These are phyloP conservation scores for Maniola hyperantus DNA, from an alignment of 2,888 invertebrate genomes.

Conservation along the genomic window DNA sequence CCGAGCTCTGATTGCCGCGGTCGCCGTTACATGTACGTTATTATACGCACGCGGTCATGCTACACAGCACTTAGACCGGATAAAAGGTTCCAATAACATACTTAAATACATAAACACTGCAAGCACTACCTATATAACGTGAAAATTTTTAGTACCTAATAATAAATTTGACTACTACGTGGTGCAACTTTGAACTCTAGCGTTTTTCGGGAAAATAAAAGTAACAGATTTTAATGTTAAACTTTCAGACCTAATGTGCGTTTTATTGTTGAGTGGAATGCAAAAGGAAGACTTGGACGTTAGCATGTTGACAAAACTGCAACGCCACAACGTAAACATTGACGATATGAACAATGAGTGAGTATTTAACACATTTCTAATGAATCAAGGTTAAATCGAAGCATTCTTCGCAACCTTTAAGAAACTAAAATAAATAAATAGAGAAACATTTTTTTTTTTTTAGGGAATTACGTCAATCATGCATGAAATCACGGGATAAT, in stretches of 20 bases:
- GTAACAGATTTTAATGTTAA: slow-evolving; percentile 6
- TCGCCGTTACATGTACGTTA: slow-evolving; percentile 76
- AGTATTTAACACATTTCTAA: slow-evolving; percentile 44
- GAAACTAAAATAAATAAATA: background rate
- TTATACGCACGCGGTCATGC: slow-evolving; percentile 57
- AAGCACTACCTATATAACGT: background rate
- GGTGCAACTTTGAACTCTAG: background rate
- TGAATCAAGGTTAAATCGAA: background rate
- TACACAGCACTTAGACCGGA: slow-evolving; percentile 59
- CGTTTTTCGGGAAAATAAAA: background rate
- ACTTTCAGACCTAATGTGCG: slow-evolving; percentile 73
- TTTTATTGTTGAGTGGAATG: slow-evolving; percentile 68
- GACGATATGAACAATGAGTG: slow-evolving; percentile 65
- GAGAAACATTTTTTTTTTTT: slow-evolving; percentile 4
- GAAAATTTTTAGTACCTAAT: background rate
- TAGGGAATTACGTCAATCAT: slow-evolving; percentile 28
- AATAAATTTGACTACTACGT: background rate
- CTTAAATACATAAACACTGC: slow-evolving; percentile 22
- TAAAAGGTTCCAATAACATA: slow-evolving; percentile 66
- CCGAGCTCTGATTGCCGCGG: slow-evolving; percentile 59
- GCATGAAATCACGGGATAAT: slow-evolving; percentile 19
- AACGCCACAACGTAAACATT: slow-evolving; percentile 64
- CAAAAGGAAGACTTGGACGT: slow-evolving; percentile 71
- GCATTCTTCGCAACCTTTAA: background rate
- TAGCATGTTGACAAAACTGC: slow-evolving; percentile 60